A percentile compares a stretch with the other conserved stretches of the same genome.
These are phyloP conservation scores for Cotesia congregata DNA, from an alignment of 2,888 invertebrate species.

Conservation along the genomic window DNA sequence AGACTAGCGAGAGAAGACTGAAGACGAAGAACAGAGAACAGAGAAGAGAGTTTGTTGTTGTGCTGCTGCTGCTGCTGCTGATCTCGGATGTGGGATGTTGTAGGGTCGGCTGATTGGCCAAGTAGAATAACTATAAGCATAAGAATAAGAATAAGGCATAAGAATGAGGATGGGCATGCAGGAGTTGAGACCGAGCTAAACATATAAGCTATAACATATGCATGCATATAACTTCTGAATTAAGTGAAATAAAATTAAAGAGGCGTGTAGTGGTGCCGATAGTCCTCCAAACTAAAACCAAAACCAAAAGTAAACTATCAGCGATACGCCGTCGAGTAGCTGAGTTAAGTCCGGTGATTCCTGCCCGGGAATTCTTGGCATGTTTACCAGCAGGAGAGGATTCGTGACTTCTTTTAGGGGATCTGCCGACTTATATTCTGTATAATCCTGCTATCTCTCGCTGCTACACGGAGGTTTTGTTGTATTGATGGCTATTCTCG, in stretches of 20 bases:
- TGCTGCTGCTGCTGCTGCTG: not conserved
- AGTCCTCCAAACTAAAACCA: not conserved
- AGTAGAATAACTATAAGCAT: not conserved
- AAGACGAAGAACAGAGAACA: not conserved
- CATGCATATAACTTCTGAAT: conserved; percentile 21
- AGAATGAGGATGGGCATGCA: not conserved
- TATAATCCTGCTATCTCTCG: not conserved
- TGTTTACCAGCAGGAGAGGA: conserved; percentile 60
- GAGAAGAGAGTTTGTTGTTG: not conserved
- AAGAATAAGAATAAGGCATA: not conserved
- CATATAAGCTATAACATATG: not conserved
- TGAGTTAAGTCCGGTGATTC: conserved; percentile 49
- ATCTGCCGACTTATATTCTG: conserved; percentile 41
- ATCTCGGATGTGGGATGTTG: not conserved
- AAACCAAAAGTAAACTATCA: not conserved
- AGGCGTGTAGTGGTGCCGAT: not conserved
- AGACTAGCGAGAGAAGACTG: conserved; percentile 40
- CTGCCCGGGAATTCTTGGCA: conserved; percentile 59
- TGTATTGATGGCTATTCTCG: conserved; percentile 17
- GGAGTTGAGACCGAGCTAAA: conserved; percentile 34
- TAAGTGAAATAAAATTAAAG: not conserved
- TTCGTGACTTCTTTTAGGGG: conserved; percentile 51
- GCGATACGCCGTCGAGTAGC: conserved; percentile 24
- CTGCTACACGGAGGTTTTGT: too few species aligned
- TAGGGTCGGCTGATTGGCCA: not conserved